Evolutionary conservation across 2,888 invertebrate species (phyloP), one percentile per base, ranked within the genome.

Genomic region (Aricia artaxerxes): DNA sequence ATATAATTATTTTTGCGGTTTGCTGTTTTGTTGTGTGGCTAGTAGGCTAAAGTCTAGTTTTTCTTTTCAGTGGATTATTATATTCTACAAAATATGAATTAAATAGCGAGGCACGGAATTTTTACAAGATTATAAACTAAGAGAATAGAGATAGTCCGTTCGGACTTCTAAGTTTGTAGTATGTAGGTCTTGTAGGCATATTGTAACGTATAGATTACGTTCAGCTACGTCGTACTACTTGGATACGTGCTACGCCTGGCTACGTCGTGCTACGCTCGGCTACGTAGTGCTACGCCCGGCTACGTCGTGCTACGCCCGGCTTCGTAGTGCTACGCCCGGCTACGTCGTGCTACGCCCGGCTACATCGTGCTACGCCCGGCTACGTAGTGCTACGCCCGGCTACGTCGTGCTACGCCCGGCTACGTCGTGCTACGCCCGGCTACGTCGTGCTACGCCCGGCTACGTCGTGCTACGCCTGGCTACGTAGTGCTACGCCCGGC

Each of bases 1-100:
- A 84, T 83, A 82, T 82, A 78, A 83, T 82, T 82, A 82, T 85
- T 83, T 82, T 82, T 82, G 81, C 82, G 84, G 81, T 84, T 81
- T 81, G 31, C 31, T 4, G 31, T 64, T 64, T 31, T 64, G 64
- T 64, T 24, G 61, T 24, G 31, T 64, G 9, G 13, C 6, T 61
- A 31, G 11, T 35, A 9, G 11, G 11, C 31, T 64, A 31, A 64
- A 64, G 31, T 64, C 64, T 35, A 11, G 24, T 31, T 11, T 64
- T 11, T 4, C 31, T 11, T 64, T 31, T 31, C 2, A 7, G 61
- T 24, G 24, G 0, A 49, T 49, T 49, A 2, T 61, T 6, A 31
- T 9, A 31, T 64, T 64, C 11, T 64, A 31, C 2, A 49, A 6
- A 9, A 44, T 44, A 9, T 44, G 7, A 44, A 44, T 9, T 44